Percentiles rank a stretch among this genome's conserved stretches.
Conservation (phyloP, 1,140 invertebrate species). For the Octopus sinensis region DNA sequence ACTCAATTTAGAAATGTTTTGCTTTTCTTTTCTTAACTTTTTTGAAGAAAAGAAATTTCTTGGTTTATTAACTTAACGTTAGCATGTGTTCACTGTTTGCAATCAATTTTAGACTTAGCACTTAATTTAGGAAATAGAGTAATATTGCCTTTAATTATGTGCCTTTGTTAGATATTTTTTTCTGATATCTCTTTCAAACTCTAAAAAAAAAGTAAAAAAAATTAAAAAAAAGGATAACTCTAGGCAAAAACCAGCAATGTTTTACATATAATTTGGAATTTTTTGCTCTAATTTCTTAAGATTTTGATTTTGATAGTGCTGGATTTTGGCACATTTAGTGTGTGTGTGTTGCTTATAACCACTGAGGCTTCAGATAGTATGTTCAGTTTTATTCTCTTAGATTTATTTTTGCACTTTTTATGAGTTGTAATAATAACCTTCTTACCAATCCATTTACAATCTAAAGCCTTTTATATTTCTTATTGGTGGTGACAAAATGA, state of each 20-base stretch:
- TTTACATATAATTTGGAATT: not conserved
- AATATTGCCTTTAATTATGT: not conserved
- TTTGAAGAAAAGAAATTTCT: no score
- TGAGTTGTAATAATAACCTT: no score
- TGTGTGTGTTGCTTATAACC: no score
- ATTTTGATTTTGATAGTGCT: not conserved
- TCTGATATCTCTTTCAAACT: not conserved
- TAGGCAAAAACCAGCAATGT: not conserved
- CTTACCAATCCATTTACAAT: not conserved
- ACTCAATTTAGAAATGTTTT: no score
- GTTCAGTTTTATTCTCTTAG: no score
- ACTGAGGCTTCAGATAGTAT: no score
- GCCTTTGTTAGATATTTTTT: not conserved
- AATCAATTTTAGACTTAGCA: not conserved
- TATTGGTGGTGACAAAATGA: not conserved
- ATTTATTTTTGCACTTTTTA: no score
- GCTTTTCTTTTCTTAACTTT: no score
- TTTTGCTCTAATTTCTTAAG: not conserved
- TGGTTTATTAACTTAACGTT: not conserved
- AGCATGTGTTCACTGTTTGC: not conserved
- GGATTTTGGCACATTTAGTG: not conserved
- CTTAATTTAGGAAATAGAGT: not conserved
- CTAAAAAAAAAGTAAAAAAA: no score
- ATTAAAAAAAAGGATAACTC: no score
- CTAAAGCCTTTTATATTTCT: not conserved